Base-by-base conservation (phyloP, 2,888 invertebrate genomes). In the Coelinius sp. region DNA sequence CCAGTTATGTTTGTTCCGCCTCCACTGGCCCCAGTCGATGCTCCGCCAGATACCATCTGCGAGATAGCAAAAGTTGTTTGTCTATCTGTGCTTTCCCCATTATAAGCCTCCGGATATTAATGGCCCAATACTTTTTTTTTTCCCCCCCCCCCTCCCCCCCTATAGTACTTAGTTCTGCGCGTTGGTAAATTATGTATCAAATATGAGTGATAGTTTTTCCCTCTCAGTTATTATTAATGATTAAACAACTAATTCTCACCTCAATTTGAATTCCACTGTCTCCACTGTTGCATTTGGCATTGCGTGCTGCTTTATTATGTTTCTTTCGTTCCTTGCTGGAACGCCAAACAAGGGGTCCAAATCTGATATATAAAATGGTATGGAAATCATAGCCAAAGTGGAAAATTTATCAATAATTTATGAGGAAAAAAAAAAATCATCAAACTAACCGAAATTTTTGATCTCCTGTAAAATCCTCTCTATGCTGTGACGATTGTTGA, bases 251-350 rank as follows among this genome's bases (percentile, higher is more conserved):
- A n/a, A n/a, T n/a, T n/a, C 86, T 82, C 86, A 90, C 86, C 89
- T 92, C 92, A 79, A 93, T 91, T 87, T 93, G 93, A 82, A 93
- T 93, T 76, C 93, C 93, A 75, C 93, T 93, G 86, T 93, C 93
- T 3, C 93, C 93, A 83, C 93, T 93, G 86, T 92, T 93, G 86
- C 93, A 93, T 85, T 93, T 93, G 77, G 92, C 91, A 79, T 90
- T 92, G 71, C 93, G 89, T 71, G 92, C 92, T 68, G 92, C 91
- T 86, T 93, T 93, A 77, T 91, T 92, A 73, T 89, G 87, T 83
- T 92, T 92, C 81, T 92, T 92, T 69, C 92, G 89, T 82, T 93
- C 93, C 83, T 93, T 93, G 81, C 93, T 93, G 20, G 91, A 91
- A 74, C 93, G 90, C 93, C 93, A 93, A 70, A 92, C 91, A 67